Conservation (phyloP, 2,113 vertebrate genomes). For the Pseudopodoces humilis region DNA sequence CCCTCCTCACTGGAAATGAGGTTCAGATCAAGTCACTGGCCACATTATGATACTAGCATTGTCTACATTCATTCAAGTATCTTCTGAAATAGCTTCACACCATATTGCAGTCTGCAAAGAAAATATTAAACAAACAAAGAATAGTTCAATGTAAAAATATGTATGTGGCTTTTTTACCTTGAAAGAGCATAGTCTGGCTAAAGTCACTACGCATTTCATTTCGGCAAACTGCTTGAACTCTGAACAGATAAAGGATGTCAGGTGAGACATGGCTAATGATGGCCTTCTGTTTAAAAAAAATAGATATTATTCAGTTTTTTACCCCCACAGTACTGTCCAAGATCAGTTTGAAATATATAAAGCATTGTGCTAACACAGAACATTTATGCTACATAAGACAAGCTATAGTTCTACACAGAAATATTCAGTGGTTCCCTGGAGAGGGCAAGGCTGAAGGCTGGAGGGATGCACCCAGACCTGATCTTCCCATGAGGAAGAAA, state of each 20-base stretch:
- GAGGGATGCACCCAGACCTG: not conserved
- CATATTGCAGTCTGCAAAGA: not conserved
- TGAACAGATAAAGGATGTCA: conserved; percentile 95
- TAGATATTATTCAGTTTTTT: conserved; percentile 76
- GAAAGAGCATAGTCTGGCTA: conserved; percentile 97
- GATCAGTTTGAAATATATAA: conserved; percentile 58
- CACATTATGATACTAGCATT: not conserved
- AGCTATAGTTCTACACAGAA: not conserved
- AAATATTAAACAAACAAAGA: conserved; percentile 16
- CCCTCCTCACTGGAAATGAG: not conserved
- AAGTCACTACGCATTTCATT: conserved; percentile 98
- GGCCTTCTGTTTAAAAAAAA: conserved; percentile 87
- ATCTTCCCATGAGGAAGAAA: not conserved
- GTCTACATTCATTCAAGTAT: not conserved
- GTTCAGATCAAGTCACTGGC: not conserved
- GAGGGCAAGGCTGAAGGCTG: not conserved
- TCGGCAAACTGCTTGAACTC: conserved; percentile 92
- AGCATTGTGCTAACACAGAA: conserved; percentile 56
- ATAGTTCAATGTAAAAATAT: not conserved
- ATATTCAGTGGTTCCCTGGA: not conserved
- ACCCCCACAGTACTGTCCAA: conserved; percentile 62
- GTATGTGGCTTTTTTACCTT: conserved; percentile 78
- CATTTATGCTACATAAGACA: not conserved
- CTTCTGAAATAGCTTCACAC: not conserved
- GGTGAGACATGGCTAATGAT: conserved; percentile 91